Conservation (phyloP, 2,797 vertebrate genomes). For the Fistularia tabacaria region DNA sequence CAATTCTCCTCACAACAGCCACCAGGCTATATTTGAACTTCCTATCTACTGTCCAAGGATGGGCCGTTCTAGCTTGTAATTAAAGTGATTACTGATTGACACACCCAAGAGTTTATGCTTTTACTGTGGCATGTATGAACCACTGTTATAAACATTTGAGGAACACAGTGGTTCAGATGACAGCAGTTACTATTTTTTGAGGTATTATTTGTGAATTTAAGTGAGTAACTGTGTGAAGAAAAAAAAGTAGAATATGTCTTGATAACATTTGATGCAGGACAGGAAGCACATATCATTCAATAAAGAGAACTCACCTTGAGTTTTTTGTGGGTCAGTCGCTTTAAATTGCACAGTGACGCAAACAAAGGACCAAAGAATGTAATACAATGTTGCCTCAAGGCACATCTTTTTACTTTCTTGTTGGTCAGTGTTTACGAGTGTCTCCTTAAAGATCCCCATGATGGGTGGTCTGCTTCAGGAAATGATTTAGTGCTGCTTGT, state of each 20-base stretch:
- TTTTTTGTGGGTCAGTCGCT: too few relatives aligned
- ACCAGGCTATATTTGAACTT: conserved; percentile 53
- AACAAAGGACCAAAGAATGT: too few relatives aligned
- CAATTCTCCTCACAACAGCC: conserved; percentile 32
- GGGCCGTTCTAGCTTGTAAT: conserved; percentile 57
- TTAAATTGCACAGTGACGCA: too few relatives aligned
- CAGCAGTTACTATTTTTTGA: neutral
- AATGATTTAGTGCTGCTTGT: conserved; percentile 55
- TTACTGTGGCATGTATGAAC: conserved; percentile 15
- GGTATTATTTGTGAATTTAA: too few relatives aligned
- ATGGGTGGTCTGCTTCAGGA: conserved; percentile 48
- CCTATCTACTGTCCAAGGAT: conserved; percentile 46
- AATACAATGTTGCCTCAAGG: neutral
- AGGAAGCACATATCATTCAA: too few relatives aligned
- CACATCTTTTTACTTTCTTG: conserved; percentile 12
- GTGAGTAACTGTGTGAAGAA: too few relatives aligned
- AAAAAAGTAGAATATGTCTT: too few relatives aligned
- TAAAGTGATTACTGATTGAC: conserved; percentile 48
- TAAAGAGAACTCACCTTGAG: too few relatives aligned
- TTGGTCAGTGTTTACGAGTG: conserved; percentile 20
- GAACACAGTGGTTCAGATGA: neutral
- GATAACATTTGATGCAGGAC: too few relatives aligned
- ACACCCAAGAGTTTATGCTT: conserved; percentile 50
- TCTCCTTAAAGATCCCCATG: conserved; percentile 14
- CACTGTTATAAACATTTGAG: conserved; percentile 17